A percentile compares a stretch with the other conserved stretches of the same genome.
phyloP scores from a whole-genome alignment of 2,113 vertebrate species.

The Lipotes vexillifer region DNA sequence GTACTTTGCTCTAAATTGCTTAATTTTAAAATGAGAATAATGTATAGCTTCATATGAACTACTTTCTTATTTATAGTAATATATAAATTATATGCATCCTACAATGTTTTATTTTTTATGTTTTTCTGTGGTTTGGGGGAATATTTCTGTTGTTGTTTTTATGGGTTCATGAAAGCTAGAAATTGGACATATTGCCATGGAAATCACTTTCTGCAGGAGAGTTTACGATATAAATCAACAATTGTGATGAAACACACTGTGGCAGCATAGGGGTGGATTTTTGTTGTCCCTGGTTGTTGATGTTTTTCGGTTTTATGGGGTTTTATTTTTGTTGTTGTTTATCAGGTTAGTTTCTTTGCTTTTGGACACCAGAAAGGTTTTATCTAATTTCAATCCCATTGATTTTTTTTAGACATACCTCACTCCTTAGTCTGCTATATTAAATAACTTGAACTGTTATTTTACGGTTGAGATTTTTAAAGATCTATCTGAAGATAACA shows the following conservation, averaged over 20 bases:
- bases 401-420: neutral
- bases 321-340: neutral
- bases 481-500: neutral
- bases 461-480: neutral
- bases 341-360: neutral
- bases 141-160: neutral
- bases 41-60: neutral
- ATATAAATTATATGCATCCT: neutral
- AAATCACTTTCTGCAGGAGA: slow-evolving; percentile 51
- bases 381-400: neutral
- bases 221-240: slow-evolving; percentile 40
- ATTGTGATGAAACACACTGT: neutral
- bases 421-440: neutral
- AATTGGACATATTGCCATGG: slow-evolving; percentile 67
- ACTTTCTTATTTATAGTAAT: neutral
- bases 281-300: neutral
- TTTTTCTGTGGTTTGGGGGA: neutral
- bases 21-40: slow-evolving; percentile 8
- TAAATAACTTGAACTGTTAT: neutral
- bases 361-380: neutral
- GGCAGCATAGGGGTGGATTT: neutral
- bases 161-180: neutral
- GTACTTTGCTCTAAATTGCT: neutral
- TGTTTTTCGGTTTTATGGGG: neutral
- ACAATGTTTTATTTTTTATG: neutral